Percentiles rank a stretch among this genome's conserved stretches.
phyloP scores from a whole-genome alignment of 2,113 vertebrate genomes.

The Phylloscopus trochilus region DNA sequence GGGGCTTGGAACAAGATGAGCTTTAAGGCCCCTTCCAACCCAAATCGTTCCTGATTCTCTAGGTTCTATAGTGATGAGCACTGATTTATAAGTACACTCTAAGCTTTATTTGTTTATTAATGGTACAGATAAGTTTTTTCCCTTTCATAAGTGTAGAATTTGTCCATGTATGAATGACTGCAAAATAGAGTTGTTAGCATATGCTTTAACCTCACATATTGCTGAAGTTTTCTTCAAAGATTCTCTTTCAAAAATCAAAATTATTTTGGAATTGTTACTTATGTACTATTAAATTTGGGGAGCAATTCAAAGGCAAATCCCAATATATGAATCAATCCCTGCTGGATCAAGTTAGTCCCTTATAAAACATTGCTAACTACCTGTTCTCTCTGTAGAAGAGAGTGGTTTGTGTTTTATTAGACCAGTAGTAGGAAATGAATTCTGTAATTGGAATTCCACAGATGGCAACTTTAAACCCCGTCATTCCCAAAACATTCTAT shows the following conservation, averaged over 20 bases:
- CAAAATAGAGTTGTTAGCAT: not conserved
- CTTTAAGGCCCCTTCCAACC: not conserved
- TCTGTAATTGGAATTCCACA: not conserved
- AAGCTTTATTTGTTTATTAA: not conserved
- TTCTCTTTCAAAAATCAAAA: not conserved
- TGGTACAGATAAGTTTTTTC: not conserved
- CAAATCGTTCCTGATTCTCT: not conserved
- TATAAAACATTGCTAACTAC: not conserved
- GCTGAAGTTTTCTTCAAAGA: not conserved
- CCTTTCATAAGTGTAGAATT: not conserved
- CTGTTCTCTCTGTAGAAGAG: not conserved
- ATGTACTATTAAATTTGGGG: not conserved
- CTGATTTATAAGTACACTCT: not conserved
- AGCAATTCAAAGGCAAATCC: not conserved
- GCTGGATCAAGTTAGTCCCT: not conserved
- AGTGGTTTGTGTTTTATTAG: not conserved
- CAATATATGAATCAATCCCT: not conserved
- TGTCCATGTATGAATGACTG: not conserved
- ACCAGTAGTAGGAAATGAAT: not conserved
- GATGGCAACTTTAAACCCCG: not conserved
- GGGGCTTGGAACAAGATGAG: not conserved
- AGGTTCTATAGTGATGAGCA: not conserved
- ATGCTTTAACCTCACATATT: not conserved
- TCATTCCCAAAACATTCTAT: not conserved
- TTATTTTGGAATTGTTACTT: not conserved